Percentiles rank a stretch among this genome's conserved stretches.
Evolutionary conservation across 2,113 vertebrate genomes (phyloP).

Genomic region (Xenus cinereus): DNA sequence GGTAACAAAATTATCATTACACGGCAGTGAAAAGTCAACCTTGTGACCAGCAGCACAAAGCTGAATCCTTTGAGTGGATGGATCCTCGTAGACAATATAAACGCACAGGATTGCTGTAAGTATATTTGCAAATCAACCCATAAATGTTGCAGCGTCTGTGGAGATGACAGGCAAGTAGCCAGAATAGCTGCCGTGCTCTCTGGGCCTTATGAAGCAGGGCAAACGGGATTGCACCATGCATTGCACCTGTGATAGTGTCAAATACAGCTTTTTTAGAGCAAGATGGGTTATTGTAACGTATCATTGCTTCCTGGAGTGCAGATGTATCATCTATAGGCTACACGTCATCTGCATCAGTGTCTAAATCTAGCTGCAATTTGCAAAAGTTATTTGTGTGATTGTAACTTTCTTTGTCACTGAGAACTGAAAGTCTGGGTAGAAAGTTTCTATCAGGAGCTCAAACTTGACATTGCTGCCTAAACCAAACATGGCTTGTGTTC

Average conservation of each 20-base stretch:
- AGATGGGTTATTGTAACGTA: accelerated
- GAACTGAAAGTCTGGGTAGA: background rate
- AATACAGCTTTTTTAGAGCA: background rate
- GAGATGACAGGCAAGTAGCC: background rate
- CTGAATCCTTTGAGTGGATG: background rate
- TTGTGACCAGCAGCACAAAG: background rate
- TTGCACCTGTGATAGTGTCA: background rate
- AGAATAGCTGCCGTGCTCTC: background rate
- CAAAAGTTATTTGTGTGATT: background rate
- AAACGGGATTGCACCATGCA: background rate
- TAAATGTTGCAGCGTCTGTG: background rate
- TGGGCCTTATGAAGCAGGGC: background rate
- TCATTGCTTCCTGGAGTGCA: background rate
- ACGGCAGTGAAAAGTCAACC: background rate
- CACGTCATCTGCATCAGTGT: background rate
- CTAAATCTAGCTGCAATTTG: background rate
- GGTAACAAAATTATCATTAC: background rate
- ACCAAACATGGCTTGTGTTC: background rate
- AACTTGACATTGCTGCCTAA: background rate
- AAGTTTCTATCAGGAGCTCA: background rate
- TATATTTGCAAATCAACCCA: background rate
- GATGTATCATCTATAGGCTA: too few species aligned
- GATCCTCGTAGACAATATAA: background rate
- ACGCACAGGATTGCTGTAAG: background rate
- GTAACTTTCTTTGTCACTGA: background rate